Percentiles rank a stretch among this genome's conserved stretches.
phyloP scores from a whole-genome alignment of 1,140 invertebrate species.

The Drosophila truncata region DNA sequence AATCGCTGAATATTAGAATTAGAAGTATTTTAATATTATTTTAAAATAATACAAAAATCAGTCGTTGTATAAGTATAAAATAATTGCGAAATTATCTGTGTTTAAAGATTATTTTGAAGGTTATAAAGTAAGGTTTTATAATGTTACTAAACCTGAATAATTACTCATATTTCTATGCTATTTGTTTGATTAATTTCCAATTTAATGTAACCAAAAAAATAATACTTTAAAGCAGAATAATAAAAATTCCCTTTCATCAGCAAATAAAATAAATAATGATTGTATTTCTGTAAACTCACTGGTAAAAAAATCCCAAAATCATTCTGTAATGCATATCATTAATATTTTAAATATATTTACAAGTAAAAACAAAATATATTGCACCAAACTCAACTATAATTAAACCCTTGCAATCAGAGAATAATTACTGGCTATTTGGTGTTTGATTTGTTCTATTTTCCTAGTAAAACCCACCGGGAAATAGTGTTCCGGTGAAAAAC shows the following conservation, averaged over 20 bases:
- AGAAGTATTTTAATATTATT: neutral
- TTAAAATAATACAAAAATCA: neutral
- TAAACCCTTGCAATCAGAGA: neutral
- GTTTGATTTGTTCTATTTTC: neutral
- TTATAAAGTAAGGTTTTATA: no score
- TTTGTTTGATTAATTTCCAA: neutral
- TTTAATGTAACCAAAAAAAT: neutral
- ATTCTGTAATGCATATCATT: no score
- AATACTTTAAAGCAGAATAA: no score
- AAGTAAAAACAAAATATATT: no score
- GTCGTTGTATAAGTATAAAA: neutral
- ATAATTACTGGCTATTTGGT: neutral
- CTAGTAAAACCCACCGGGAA: neutral
- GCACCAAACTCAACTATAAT: neutral
- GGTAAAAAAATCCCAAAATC: no score
- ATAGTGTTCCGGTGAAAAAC: slow-evolving; percentile 7
- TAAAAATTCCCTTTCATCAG: no score
- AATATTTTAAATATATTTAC: no score
- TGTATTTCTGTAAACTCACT: no score
- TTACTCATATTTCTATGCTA: neutral
- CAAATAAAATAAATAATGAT: no score
- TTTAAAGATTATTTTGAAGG: neutral
- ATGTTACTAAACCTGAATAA: neutral
- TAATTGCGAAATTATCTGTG: neutral
- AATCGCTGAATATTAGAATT: neutral